Conservation (phyloP, 2,888 invertebrate genomes). For the Drosophila meridionalis region DNA sequence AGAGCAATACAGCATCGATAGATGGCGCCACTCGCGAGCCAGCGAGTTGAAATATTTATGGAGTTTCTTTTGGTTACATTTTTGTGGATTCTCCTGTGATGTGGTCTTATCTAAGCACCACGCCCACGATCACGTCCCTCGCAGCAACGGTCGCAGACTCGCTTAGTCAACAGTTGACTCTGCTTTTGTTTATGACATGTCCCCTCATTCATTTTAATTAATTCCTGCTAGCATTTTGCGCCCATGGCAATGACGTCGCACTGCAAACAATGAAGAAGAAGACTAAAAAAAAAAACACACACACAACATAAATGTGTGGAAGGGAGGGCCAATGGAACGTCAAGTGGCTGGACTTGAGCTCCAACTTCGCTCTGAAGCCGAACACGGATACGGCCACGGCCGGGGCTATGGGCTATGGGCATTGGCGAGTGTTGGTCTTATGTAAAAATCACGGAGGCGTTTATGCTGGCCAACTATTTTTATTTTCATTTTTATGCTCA, state of each 20-base stretch:
- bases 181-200: conserved; percentile 79
- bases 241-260: conserved; percentile 78
- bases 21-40: conserved; percentile 79
- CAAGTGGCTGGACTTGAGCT: conserved; percentile 37
- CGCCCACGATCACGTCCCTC: conserved; percentile 41
- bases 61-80: conserved; percentile 78
- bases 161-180: conserved; percentile 80
- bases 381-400: conserved; percentile 11
- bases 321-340: conserved; percentile 28
- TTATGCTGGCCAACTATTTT: conserved; percentile 78
- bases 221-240: conserved; percentile 75
- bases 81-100: conserved; percentile 68
- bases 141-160: conserved; percentile 34
- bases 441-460: conserved; percentile 80
- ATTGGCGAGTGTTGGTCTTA: conserved; percentile 50
- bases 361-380: conserved; percentile 12
- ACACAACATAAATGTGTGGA: conserved; percentile 25
- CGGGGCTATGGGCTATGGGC: conserved; percentile 21
- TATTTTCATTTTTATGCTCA: conserved; percentile 72
- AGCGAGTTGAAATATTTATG: conserved; percentile 77
- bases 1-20: conserved; percentile 66
- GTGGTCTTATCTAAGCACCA: conserved; percentile 71
- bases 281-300: background rate
- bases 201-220: conserved; percentile 81
- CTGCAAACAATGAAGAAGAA: conserved; percentile 66